phyloP scores from a whole-genome alignment of 2,888 invertebrate genomes.

The Cephalotes varians region DNA sequence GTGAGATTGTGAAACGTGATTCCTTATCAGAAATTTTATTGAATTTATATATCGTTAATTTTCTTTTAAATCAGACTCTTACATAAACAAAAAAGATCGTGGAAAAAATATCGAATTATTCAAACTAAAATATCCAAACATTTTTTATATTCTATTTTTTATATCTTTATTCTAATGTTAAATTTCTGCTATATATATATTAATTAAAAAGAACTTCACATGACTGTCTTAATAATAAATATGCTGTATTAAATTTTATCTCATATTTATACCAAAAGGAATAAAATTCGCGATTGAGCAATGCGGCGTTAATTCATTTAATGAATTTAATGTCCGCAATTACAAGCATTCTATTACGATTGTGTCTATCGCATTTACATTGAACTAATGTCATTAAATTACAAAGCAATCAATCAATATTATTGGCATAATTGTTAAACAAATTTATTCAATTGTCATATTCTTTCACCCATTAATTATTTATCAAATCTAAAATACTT shows the following conservation, averaged over 20 bases:
- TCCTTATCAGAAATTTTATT: not conserved
- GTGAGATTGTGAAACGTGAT: conserved; percentile 70
- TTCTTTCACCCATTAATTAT: not conserved
- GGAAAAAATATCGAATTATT: not conserved
- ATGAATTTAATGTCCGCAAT: not conserved
- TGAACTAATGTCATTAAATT: not conserved
- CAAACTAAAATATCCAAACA: not conserved
- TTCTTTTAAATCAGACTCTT: not conserved
- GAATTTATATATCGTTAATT: not conserved
- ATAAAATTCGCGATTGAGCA: conserved; percentile 10
- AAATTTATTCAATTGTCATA: not conserved
- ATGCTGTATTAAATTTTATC: not conserved
- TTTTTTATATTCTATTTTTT: conserved; percentile 9
- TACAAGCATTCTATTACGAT: not conserved
- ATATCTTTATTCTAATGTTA: not conserved
- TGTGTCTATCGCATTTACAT: not conserved
- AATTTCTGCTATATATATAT: not conserved
- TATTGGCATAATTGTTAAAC: not conserved
- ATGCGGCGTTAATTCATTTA: not conserved
- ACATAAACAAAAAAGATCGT: not conserved
- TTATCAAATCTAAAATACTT: not conserved
- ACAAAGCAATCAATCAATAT: not conserved
- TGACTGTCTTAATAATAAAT: not conserved
- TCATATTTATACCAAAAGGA: not conserved
- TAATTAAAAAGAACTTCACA: not conserved